Conservation (phyloP, 2,888 invertebrate species). For the Macrosoma leucophasiata region DNA sequence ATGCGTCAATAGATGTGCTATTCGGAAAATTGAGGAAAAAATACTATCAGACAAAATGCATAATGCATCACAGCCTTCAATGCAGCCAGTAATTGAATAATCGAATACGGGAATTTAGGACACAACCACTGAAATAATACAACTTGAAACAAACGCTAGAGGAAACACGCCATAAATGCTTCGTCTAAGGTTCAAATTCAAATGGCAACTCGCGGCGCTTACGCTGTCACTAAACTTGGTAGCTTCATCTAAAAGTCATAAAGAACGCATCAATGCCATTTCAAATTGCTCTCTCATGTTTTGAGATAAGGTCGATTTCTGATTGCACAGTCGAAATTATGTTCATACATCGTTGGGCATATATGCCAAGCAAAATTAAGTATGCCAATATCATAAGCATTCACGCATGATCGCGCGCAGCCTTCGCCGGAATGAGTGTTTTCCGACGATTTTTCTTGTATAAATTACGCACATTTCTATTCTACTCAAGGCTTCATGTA, state of each 20-base stretch:
- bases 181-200: slow-evolving; percentile 16
- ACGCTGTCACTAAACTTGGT: slow-evolving; percentile 19
- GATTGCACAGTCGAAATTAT: slow-evolving; percentile 17
- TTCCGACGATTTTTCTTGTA: slow-evolving; percentile 69
- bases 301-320: slow-evolving; percentile 8
- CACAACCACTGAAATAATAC: slow-evolving; percentile 25
- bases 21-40: slow-evolving; percentile 28
- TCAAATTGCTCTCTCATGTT: slow-evolving; percentile 17
- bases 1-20: too few relatives aligned
- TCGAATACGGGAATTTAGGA: slow-evolving; percentile 38
- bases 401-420: slow-evolving; percentile 60
- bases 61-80: slow-evolving; percentile 31
- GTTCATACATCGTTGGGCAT: slow-evolving; percentile 48
- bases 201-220: slow-evolving; percentile 8
- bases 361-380: slow-evolving; percentile 69
- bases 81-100: slow-evolving; percentile 34
- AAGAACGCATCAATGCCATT: slow-evolving; percentile 1
- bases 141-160: slow-evolving; percentile 7
- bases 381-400: slow-evolving; percentile 70
- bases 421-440: slow-evolving; percentile 62
- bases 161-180: slow-evolving; percentile 20
- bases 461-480: slow-evolving; percentile 50
- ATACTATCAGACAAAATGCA: slow-evolving; percentile 27
- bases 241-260: slow-evolving; percentile 9
- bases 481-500: slow-evolving; percentile 53